Conservation (phyloP, 1,140 invertebrate species). For the Brachionus calyciflorus region DNA sequence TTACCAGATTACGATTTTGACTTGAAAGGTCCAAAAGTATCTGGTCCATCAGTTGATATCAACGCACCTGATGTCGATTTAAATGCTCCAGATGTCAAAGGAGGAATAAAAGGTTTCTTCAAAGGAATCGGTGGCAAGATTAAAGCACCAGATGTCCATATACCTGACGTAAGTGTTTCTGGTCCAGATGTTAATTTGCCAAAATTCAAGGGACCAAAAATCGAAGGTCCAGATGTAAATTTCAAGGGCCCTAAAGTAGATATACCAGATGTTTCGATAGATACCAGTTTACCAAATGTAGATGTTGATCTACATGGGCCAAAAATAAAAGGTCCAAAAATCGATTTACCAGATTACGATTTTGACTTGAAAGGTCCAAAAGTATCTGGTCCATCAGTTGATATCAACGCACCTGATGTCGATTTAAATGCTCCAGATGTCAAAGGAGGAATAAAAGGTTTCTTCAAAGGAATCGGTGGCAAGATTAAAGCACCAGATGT, state of each 20-base stretch:
- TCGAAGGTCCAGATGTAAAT: neutral
- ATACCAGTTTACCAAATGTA: slow-evolving; percentile 9
- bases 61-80: neutral
- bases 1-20: neutral
- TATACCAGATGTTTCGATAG: neutral
- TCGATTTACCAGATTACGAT: slow-evolving; percentile 7
- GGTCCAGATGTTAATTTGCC: too few species aligned
- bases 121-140: too few species aligned
- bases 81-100: too few species aligned
- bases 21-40: neutral
- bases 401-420: slow-evolving; percentile 8
- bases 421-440: slow-evolving; percentile 1
- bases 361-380: neutral
- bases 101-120: too few species aligned
- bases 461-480: slow-evolving; percentile 21
- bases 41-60: neutral
- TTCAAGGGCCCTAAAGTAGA: slow-evolving; percentile 4
- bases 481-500: slow-evolving; percentile 39
- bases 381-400: neutral
- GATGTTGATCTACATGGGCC: neutral
- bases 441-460: neutral
- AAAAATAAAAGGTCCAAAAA: slow-evolving; percentile 1
- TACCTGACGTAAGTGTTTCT: too few species aligned
- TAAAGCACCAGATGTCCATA: too few species aligned
- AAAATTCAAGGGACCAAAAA: slow-evolving; percentile 16